A percentile compares a stretch with the other conserved stretches of the same genome.
Evolutionary conservation across 2,888 invertebrate species (phyloP).

Genomic region (Polymixis flavicincta): DNA sequence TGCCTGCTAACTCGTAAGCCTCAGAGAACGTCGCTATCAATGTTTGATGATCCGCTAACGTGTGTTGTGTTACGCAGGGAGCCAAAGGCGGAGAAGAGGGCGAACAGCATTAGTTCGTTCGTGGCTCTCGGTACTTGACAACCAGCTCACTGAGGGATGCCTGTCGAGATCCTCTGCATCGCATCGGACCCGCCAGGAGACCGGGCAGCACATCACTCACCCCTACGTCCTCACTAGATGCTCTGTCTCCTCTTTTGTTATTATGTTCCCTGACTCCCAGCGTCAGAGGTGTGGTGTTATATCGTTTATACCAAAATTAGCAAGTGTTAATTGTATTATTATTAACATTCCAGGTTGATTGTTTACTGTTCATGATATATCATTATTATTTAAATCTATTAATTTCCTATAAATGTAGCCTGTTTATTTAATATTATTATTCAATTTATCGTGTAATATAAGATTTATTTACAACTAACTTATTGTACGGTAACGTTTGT

Average conservation of each 20-base stretch:
- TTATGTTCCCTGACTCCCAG: slow-evolving; percentile 72
- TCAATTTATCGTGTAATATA: slow-evolving; percentile 86
- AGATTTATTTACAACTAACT: slow-evolving; percentile 90
- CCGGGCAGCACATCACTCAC: slow-evolving; percentile 67
- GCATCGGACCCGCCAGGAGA: slow-evolving; percentile 81
- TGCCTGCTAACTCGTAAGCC: slow-evolving; percentile 67
- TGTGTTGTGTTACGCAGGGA: slow-evolving; percentile 89
- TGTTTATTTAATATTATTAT: slow-evolving; percentile 87
- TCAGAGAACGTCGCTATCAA: slow-evolving; percentile 45
- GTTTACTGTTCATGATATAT: slow-evolving; percentile 85
- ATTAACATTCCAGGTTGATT: slow-evolving; percentile 90
- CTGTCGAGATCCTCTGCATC: slow-evolving; percentile 86
- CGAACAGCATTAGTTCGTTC: slow-evolving; percentile 96
- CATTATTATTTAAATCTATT: slow-evolving; percentile 83
- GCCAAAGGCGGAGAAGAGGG: slow-evolving; percentile 96
- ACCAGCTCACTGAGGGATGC: slow-evolving; percentile 91
- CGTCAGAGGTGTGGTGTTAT: slow-evolving; percentile 83
- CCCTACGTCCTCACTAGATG: slow-evolving; percentile 68
- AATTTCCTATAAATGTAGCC: slow-evolving; percentile 81
- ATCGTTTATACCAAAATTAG: slow-evolving; percentile 88
- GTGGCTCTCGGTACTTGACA: slow-evolving; percentile 94
- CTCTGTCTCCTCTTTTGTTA: slow-evolving; percentile 80
- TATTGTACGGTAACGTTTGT: slow-evolving; percentile 84
- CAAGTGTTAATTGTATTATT: slow-evolving; percentile 86
- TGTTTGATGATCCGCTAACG: slow-evolving; percentile 49